Evolutionary conservation across 2,888 invertebrate species (phyloP).

Genomic region (Ditula angustiorana): DNA sequence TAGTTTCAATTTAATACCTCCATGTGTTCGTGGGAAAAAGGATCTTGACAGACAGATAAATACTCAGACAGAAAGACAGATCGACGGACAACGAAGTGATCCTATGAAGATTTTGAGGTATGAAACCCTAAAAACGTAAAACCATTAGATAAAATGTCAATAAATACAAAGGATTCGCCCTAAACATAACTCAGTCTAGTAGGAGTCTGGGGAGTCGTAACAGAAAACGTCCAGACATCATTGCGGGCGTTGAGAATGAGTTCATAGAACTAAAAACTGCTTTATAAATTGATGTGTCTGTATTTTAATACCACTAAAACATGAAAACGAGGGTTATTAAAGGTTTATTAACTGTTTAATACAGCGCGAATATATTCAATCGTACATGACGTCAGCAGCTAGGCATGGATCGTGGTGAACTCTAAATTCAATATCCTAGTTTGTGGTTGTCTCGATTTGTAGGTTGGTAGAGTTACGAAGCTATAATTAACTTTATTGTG

Average conservation of each 20-base stretch:
- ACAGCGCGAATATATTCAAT: too few species aligned
- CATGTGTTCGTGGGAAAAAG: too few species aligned
- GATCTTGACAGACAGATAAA: too few species aligned
- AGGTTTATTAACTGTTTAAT: not conserved
- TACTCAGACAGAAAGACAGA: constrained; percentile 1
- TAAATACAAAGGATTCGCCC: constrained; percentile 16
- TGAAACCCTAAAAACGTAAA: not conserved
- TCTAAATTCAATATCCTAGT: constrained; percentile 1
- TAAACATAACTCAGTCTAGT: constrained; percentile 17
- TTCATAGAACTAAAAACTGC: constrained; percentile 30
- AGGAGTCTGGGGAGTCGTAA: constrained; percentile 28
- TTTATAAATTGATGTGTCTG: constrained; percentile 25
- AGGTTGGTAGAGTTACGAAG: not conserved
- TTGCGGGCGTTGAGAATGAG: constrained; percentile 22
- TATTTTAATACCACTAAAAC: not conserved
- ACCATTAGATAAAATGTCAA: constrained; percentile 19
- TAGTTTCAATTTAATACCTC: too few species aligned
- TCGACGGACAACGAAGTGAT: too few species aligned
- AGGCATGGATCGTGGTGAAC: not conserved
- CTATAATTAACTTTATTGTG: not conserved
- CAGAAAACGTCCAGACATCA: constrained; percentile 30
- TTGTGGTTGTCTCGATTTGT: not conserved
- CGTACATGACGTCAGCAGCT: not conserved
- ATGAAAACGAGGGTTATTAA: not conserved
- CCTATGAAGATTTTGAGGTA: not conserved